These are phyloP conservation scores for Philereme transversata DNA, from an alignment of 2,888 invertebrate genomes.

Conservation along the genomic window DNA sequence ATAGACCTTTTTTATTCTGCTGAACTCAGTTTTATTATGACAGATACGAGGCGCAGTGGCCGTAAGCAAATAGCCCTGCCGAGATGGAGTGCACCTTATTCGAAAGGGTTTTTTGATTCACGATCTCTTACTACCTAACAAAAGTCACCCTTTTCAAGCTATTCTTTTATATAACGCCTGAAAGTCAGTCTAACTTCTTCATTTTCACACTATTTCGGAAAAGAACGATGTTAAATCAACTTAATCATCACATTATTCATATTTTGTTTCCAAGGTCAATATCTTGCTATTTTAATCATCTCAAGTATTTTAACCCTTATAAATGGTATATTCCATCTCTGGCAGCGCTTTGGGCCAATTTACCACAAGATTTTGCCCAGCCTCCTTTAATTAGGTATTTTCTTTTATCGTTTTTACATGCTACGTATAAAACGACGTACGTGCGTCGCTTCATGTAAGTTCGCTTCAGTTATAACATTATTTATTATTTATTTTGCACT, in stretches of 20 bases:
- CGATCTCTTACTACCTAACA: background rate
- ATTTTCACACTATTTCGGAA: too few relatives aligned
- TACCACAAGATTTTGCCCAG: constrained; percentile 7
- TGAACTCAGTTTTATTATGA: constrained; percentile 66
- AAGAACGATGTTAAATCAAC: too few relatives aligned
- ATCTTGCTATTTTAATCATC: too few relatives aligned
- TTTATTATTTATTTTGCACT: constrained; percentile 71
- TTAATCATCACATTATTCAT: too few relatives aligned
- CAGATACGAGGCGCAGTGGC: constrained; percentile 4
- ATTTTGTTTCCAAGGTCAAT: too few relatives aligned
- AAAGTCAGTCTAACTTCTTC: too few relatives aligned
- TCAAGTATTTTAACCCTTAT: background rate
- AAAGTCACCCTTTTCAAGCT: too few relatives aligned
- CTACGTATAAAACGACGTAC: constrained; percentile 69
- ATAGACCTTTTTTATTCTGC: constrained; percentile 63
- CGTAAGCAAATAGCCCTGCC: constrained; percentile 7
- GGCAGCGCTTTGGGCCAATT: constrained; percentile 5
- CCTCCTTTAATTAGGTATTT: constrained; percentile 52
- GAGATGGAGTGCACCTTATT: constrained; percentile 9
- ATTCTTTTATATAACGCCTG: too few relatives aligned
- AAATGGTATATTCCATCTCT: background rate
- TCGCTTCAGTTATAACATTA: constrained; percentile 56
- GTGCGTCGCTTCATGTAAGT: constrained; percentile 81
- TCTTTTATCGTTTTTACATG: constrained; percentile 77
- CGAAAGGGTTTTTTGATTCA: background rate